Conservation (phyloP, 2,113 vertebrate species). For the Periophthalmus modestus region DNA sequence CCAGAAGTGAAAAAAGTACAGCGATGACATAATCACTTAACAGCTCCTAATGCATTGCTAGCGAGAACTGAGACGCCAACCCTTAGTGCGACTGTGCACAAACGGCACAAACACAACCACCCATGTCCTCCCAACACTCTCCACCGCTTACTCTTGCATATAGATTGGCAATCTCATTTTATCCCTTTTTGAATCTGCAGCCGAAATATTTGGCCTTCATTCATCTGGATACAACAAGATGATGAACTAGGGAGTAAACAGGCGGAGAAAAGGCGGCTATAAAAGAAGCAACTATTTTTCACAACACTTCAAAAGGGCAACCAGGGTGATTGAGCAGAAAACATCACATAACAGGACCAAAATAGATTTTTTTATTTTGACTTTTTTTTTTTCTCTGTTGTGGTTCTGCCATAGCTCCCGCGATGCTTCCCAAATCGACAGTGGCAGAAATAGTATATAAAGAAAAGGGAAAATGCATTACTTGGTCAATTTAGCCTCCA, state of each 20-base stretch:
- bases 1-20: no score
- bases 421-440: background rate
- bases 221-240: background rate
- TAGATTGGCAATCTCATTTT: background rate
- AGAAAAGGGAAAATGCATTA: background rate
- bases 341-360: slow-evolving; percentile 1
- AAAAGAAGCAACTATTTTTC: slow-evolving; percentile 2
- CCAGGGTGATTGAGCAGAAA: background rate
- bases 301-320: slow-evolving; percentile 12
- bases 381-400: background rate
- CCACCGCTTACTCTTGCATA: background rate
- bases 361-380: background rate
- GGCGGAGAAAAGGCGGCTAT: background rate
- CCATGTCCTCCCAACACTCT: background rate
- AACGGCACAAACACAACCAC: background rate
- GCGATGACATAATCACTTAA: no score
- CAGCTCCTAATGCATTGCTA: no score
- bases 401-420: background rate
- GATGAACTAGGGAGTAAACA: slow-evolving; percentile 9
- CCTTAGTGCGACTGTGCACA: background rate
- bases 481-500: background rate
- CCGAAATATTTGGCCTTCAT: slow-evolving; percentile 4
- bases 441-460: background rate
- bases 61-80: background rate
- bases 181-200: slow-evolving; percentile 2